A percentile compares a stretch with the other conserved stretches of the same genome.
phyloP scores from a whole-genome alignment of 2,113 vertebrate genomes.

The Cichladusa arquata region DNA sequence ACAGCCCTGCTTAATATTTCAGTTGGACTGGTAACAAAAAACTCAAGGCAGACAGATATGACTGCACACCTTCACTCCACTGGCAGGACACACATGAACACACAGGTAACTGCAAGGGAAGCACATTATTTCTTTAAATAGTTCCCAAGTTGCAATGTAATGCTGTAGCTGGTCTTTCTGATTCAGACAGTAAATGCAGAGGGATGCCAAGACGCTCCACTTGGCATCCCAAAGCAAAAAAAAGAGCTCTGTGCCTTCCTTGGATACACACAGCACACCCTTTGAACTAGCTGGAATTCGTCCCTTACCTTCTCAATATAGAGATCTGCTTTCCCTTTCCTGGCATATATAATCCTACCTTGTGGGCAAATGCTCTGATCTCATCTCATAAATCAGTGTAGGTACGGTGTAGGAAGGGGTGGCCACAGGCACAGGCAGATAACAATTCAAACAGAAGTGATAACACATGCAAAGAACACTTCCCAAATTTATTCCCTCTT shows the following conservation, averaged over 20 bases:
- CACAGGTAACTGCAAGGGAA: not conserved
- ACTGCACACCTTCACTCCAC: not conserved
- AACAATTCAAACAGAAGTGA: constrained; percentile 37
- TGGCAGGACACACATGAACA: not conserved
- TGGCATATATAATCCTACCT: constrained; percentile 51
- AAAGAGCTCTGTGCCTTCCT: not conserved
- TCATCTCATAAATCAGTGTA: constrained; percentile 49
- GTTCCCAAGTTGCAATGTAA: not conserved
- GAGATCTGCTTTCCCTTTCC: constrained; percentile 18
- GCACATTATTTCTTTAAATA: not conserved
- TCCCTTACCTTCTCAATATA: not conserved
- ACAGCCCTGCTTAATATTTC: not conserved
- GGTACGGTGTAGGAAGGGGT: constrained; percentile 21
- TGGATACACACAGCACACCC: not conserved
- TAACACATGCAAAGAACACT: constrained; percentile 46
- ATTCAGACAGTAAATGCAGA: not conserved
- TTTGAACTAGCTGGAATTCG: not conserved
- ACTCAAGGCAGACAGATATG: not conserved
- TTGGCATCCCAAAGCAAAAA: not conserved
- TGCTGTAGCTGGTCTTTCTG: not conserved
- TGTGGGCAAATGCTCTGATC: constrained; percentile 40
- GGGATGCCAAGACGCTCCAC: not conserved
- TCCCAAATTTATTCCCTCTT: constrained; percentile 49
- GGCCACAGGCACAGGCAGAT: constrained; percentile 39
- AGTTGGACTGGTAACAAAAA: not conserved